phyloP scores from a whole-genome alignment of 2,888 invertebrate genomes.

The Melangyna quadrimaculata region DNA sequence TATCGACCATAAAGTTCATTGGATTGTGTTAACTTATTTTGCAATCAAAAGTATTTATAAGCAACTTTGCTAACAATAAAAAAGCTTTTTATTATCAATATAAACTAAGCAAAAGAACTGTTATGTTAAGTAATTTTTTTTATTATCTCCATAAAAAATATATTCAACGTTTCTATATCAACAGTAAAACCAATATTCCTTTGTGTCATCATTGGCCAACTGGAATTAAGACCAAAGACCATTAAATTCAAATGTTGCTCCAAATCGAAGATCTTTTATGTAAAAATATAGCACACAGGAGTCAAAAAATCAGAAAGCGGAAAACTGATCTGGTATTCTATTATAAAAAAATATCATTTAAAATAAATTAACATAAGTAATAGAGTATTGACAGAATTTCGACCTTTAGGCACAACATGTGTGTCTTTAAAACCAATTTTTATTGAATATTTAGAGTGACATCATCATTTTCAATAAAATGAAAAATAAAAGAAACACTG shows the following conservation, averaged over 20 bases:
- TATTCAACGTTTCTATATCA: not conserved
- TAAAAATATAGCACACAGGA: constrained; percentile 28
- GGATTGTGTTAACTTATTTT: constrained; percentile 12
- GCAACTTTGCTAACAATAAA: constrained; percentile 34
- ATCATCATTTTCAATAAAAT: constrained; percentile 52
- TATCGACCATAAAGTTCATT: constrained; percentile 4
- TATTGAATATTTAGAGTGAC: constrained; percentile 28
- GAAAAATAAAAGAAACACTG: not conserved
- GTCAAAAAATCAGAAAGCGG: constrained; percentile 57
- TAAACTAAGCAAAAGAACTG: not conserved
- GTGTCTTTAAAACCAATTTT: not conserved
- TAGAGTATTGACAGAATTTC: constrained; percentile 29
- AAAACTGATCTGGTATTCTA: constrained; percentile 33
- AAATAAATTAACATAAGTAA: constrained; percentile 63
- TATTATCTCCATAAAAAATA: not conserved
- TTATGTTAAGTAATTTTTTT: not conserved
- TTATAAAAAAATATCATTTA: not conserved
- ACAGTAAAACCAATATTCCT: not conserved
- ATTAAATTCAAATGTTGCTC: constrained; percentile 41
- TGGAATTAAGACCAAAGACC: constrained; percentile 24
- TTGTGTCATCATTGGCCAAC: constrained; percentile 26
- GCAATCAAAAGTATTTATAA: constrained; percentile 22
- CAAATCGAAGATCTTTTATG: constrained; percentile 43
- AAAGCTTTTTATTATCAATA: not conserved
- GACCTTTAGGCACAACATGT: constrained; percentile 25